phyloP scores from a whole-genome alignment of 2,888 invertebrate species.

The Syrista parreyssii region DNA sequence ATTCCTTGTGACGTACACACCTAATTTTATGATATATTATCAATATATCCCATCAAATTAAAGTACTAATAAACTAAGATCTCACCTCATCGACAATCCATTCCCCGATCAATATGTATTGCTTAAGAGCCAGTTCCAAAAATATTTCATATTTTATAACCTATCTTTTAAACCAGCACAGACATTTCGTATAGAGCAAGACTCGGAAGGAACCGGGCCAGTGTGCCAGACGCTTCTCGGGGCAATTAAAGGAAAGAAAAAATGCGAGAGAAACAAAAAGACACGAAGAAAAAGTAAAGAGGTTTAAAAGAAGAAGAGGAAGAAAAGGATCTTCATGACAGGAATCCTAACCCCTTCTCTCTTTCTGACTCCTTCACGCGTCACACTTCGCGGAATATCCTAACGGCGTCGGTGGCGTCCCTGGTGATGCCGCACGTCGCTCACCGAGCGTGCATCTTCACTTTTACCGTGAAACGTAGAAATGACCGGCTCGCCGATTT shows the following conservation, averaged over 20 bases:
- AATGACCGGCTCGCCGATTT: conserved; percentile 35
- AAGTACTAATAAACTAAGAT: background rate
- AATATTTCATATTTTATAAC: background rate
- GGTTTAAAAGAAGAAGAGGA: background rate
- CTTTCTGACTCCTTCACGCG: conserved; percentile 10
- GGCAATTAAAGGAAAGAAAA: conserved; percentile 4
- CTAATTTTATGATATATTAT: background rate
- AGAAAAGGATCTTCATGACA: background rate
- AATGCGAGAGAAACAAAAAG: background rate
- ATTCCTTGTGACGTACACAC: background rate
- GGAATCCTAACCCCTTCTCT: background rate
- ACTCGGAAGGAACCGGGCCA: conserved; percentile 37
- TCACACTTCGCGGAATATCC: conserved; percentile 33
- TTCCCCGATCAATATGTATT: background rate
- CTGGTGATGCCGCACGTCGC: background rate
- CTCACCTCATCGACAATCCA: background rate
- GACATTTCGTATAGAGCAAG: background rate
- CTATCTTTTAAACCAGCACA: background rate
- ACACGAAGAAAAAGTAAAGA: background rate
- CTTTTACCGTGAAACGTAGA: conserved; percentile 52
- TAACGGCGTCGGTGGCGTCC: conserved; percentile 19
- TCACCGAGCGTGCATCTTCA: conserved; percentile 27
- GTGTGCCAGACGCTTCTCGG: conserved; percentile 35
- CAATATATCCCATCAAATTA: background rate
- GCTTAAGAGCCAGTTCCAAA: background rate